Base-by-base conservation (phyloP, 92 coral and sea anemone genomes). In the Blastomussa wellsi region DNA sequence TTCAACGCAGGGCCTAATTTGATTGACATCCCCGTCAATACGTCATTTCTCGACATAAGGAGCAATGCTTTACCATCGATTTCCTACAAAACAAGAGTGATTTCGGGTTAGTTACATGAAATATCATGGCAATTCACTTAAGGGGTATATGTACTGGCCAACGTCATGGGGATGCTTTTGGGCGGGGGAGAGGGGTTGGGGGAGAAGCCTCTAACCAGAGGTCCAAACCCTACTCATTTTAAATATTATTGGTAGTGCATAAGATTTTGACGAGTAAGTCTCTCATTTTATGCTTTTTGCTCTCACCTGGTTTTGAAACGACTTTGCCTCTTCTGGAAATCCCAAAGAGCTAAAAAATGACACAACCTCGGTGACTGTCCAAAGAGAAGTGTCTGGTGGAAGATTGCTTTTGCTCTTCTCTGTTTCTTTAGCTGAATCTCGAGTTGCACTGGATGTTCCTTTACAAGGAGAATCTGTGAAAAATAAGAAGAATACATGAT, bases 1-100 rank as follows among this genome's bases (percentile, higher is more conserved):
- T 97, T 97, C 64, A 97, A 71, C 0, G 99, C 99, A 36, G 99
- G 99, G 9, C 99, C 99, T 14, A 97, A 92, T 74, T 97, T 97
- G 66, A 97, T 86, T 36, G 95, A 92, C 98, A 97, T 88, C 29
- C 98, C 95, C 0, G 99, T 94, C 57, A 97, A 76, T 10, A 97
- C 97, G 81, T 97, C 99, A 59, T 96, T 97, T 64, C 99, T 88
- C 33, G 99, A 94, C 99, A 97, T 97, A 38, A 97, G 88, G 26
- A 97, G 91, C 57, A 97, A 90, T 1, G 99, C 98, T 62, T 93
- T 88, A 38, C 99, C 99, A 77, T 97, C 99, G 71, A 97, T 97
- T 88, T 97, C 99, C 99, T 97, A 10, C 48, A 36, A 88, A 88
- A 70, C 44, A 12, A 59, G 24, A 32, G 65, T 5, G 12, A 24